Base-by-base conservation (phyloP, 2,797 vertebrate species). In the Acanthopagrus latus region DNA sequence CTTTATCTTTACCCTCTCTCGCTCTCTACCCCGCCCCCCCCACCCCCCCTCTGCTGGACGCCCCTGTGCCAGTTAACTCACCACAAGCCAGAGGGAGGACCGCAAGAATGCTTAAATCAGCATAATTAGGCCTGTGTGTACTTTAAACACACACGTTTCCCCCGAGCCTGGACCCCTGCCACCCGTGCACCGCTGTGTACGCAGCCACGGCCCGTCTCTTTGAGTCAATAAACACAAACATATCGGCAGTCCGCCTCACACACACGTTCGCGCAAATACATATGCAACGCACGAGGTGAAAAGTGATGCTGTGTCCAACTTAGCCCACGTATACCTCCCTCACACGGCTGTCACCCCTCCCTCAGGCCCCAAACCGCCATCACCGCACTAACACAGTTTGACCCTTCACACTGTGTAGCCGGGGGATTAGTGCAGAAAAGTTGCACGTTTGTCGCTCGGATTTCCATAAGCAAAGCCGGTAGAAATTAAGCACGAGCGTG, bases 31-130 rank as follows among this genome's bases (percentile, higher is more conserved):
- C 46, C 74, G 69, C 80, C 6, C 81, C 81, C 87, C 59, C 74
- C 41, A 71, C n/a, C 81, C 82, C 88, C 77, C 76, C 88, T 81
- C 78, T 75, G 85, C 88, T 91, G 89, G 90, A 90, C 72, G 80
- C 86, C 89, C 74, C 88, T 80, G 84, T 89, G 89, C 93, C 93
- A 92, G 92, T 93, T 93, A 93, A 92, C 90, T 92, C 90, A 89
- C 93, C 93, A 82, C 93, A 93, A 94, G 92, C 92, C 91, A 91
- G 86, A 90, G 93, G 90, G 92, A 93, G 86, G 88, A 93, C 92
- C 93, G 67, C 91, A 94, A 94, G 92, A 94, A 93, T 94, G 92
- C 92, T 93, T 94, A 91, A 94, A 94, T 94, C 94, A 94, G 92
- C 93, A 93, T 91, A 92, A 92, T 93, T 93, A 94, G 90, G 91